Conservation (phyloP, 1,140 invertebrate species). For the Notospermus geniculatus region DNA sequence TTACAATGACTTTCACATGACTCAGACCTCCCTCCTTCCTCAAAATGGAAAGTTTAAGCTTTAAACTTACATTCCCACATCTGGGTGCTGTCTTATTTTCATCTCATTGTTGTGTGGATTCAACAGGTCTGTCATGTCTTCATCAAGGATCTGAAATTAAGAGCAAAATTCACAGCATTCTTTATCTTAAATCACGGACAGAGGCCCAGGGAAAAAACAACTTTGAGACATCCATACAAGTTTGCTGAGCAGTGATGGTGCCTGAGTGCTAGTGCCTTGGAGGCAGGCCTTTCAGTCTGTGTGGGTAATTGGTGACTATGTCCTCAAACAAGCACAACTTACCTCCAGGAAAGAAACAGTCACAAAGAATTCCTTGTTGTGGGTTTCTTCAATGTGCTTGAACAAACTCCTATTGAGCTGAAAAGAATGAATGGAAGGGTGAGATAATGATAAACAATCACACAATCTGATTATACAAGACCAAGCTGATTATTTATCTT, state of each 20-base stretch:
- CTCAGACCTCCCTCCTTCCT: too few relatives aligned
- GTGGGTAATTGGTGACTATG: too few relatives aligned
- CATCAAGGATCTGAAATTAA: slow-evolving; percentile 39
- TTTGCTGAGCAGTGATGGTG: too few relatives aligned
- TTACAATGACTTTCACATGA: too few relatives aligned
- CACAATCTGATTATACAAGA: slow-evolving; percentile 25
- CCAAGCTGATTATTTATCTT: too few relatives aligned
- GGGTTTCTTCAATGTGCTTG: slow-evolving; percentile 26
- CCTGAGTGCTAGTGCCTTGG: too few relatives aligned
- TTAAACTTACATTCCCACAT: slow-evolving; percentile 47
- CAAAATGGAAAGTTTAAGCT: too few relatives aligned
- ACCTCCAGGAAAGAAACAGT: slow-evolving; percentile 33
- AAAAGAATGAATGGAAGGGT: slow-evolving; percentile 15
- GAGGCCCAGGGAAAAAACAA: too few relatives aligned
- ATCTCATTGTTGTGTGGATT: slow-evolving; percentile 47
- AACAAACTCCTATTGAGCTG: slow-evolving; percentile 36
- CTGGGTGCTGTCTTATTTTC: slow-evolving; percentile 42
- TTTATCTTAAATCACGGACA: too few relatives aligned
- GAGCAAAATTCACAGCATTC: too few relatives aligned
- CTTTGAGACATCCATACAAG: too few relatives aligned
- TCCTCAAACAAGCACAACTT: background rate
- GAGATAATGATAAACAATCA: slow-evolving; percentile 32
- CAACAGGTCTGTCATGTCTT: slow-evolving; percentile 45
- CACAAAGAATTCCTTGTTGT: slow-evolving; percentile 30
- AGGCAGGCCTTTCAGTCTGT: too few relatives aligned